Conservation (phyloP, 2,797 vertebrate species). For the Spinus olivaceus region DNA sequence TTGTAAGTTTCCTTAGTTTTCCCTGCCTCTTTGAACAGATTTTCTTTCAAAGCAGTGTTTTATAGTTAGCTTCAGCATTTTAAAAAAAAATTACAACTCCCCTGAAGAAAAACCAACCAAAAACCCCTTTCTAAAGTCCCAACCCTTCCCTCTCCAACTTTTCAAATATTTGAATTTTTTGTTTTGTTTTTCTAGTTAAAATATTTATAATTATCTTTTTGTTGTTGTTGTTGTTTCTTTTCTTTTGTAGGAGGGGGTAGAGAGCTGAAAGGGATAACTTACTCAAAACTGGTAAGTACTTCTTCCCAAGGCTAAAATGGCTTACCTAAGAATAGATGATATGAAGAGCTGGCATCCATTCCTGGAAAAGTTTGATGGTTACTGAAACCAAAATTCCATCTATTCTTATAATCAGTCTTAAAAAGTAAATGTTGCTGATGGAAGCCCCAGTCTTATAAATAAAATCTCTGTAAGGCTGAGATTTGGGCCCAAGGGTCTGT, state of each 20-base stretch:
- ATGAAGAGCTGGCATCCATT: not conserved
- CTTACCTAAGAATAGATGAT: constrained; percentile 29
- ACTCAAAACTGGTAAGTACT: constrained; percentile 62
- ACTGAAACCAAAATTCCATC: constrained; percentile 57
- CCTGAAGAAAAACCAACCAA: not conserved
- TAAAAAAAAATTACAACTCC: not conserved
- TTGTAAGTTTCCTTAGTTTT: constrained; percentile 9
- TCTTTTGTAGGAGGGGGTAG: constrained; percentile 63
- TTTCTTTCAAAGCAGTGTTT: not conserved
- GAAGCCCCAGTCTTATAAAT: not conserved
- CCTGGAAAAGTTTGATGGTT: constrained; percentile 32
- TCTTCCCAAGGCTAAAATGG: not conserved
- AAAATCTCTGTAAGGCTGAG: not conserved
- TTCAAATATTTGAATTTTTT: not conserved
- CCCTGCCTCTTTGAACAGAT: not conserved
- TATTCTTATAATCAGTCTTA: constrained; percentile 34
- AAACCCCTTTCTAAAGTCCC: not conserved
- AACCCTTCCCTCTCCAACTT: not conserved
- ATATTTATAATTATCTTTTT: constrained; percentile 6
- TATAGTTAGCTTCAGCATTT: not conserved
- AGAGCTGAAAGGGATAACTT: constrained; percentile 63
- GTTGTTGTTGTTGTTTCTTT: not conserved
- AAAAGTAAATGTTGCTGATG: not conserved
- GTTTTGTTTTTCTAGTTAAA: not conserved
- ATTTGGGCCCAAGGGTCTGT: not conserved